Base-by-base conservation (phyloP, 2,113 vertebrate genomes). In the Zosterops hypoxanthus region DNA sequence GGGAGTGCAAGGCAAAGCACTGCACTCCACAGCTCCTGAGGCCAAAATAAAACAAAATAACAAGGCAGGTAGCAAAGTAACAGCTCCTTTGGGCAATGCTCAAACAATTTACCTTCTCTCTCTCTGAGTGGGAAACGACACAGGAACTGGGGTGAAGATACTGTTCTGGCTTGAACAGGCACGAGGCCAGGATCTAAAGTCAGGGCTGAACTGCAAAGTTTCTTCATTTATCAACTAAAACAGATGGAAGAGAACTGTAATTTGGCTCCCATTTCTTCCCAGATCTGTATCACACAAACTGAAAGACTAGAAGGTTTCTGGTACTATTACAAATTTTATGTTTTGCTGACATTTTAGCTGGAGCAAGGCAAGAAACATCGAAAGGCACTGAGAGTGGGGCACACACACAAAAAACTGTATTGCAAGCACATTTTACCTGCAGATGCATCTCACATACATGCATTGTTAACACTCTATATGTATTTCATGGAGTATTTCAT, bases 171-270 rank as follows among this genome's bases (percentile, higher is more conserved):
- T 65, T 31, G 18, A 93, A 31, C 0, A 63, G 95, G 86, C 88
- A 90, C 66, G n/a, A 8, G 5, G 68, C 83, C 93, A 92, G 70
- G 55, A 78, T 63, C 88, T 86, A 21, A 83, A 95, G 78, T 72
- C 86, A 86, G 70, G 31, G 77, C 70, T 90, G 90, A 95, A 77
- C 63, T 6, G 29, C 34, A 0, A 91, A 92, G 87, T 75, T 92
- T 88, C 86, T 91, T 90, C 88, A 93, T 86, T 94, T 95, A 95
- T 94, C 96, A 91, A 50, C 90, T 94, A 59, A 75, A 93, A 92
- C 92, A 95, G 86, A 95, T 87, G 93, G 86, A 83, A 75, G 50
- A 86, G 85, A 82, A 85, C 31, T 72, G 81, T 12, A 69, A 78
- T 42, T 85, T 95, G 93, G 61, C 68, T 96, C 78, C 68, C 1